phyloP scores from a whole-genome alignment of 23 tunicate species.

The Oikopleura dioica region DNA sequence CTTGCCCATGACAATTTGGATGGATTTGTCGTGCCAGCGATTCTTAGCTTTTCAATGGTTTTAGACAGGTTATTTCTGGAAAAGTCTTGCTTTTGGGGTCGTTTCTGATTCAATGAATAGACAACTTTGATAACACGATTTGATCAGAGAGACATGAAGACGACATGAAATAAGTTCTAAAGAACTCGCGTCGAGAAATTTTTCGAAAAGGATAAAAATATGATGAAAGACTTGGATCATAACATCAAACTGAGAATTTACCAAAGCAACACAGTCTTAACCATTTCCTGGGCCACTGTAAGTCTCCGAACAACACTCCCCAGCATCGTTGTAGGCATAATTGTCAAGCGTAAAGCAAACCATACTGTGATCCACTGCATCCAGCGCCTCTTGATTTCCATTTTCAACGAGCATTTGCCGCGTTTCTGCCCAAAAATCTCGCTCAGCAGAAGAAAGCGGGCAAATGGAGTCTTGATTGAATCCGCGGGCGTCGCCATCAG shows the following conservation, averaged over 20 bases:
- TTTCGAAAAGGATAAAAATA: too few relatives aligned
- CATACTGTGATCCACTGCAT: neutral
- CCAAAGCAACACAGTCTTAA: too few relatives aligned
- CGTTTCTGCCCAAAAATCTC: neutral
- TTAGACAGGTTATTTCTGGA: too few relatives aligned
- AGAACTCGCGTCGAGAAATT: too few relatives aligned
- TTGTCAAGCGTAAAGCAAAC: neutral
- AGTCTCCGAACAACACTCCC: neutral
- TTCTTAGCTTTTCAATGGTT: constrained; percentile 8
- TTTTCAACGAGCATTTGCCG: neutral
- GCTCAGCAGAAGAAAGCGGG: neutral
- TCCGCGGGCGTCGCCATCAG: neutral
- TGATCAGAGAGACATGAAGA: too few relatives aligned
- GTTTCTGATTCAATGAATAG: too few relatives aligned
- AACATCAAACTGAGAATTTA: too few relatives aligned
- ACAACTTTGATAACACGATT: too few relatives aligned
- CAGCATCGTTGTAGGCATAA: neutral
- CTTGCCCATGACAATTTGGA: constrained; percentile 10
- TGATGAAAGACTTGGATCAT: too few relatives aligned
- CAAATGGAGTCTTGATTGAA: neutral
- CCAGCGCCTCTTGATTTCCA: neutral
- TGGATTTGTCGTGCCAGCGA: neutral
- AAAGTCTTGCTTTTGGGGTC: too few relatives aligned
- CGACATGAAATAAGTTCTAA: too few relatives aligned
- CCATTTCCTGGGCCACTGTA: neutral